Percentiles rank a stretch among this genome's conserved stretches.
Conservation (phyloP, 2,888 invertebrate genomes). For the Lissonota sp. region DNA sequence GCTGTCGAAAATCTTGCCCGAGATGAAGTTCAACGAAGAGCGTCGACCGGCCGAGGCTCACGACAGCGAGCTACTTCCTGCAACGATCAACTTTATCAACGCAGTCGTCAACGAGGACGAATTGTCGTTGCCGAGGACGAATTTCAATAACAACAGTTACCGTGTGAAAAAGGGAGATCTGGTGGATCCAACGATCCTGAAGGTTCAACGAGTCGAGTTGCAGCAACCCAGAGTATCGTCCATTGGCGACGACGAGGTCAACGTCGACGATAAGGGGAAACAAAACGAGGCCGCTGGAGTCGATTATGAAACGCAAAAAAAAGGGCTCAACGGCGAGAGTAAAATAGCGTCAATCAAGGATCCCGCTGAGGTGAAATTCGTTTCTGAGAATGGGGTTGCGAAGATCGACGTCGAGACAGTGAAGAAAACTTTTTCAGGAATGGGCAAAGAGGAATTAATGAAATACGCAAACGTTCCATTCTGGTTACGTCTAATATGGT, state of each 20-base stretch:
- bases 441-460: slow-evolving; percentile 98
- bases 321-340: slow-evolving; percentile 80
- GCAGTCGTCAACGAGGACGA: too few relatives aligned
- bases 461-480: slow-evolving; percentile 98
- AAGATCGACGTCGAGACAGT: slow-evolving; percentile 91
- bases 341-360: slow-evolving; percentile 76
- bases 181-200: too few relatives aligned
- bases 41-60: too few relatives aligned
- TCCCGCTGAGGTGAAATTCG: slow-evolving; percentile 88
- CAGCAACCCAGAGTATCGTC: too few relatives aligned
- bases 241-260: slow-evolving; percentile 34
- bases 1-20: too few relatives aligned
- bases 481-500: slow-evolving; percentile 96
- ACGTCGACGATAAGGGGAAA: slow-evolving; percentile 76
- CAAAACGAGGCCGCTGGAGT: slow-evolving; percentile 71
- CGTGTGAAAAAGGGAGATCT: too few relatives aligned
- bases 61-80: too few relatives aligned
- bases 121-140: too few relatives aligned
- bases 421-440: slow-evolving; percentile 90
- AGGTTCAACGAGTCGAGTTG: too few relatives aligned
- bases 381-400: slow-evolving; percentile 93
- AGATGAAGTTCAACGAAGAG: too few relatives aligned
- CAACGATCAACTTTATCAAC: too few relatives aligned
- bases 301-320: slow-evolving; percentile 80
- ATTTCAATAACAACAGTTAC: too few relatives aligned